Percentiles rank a stretch among this genome's conserved stretches.
phyloP scores from a whole-genome alignment of 2,113 vertebrate species.

The Chionomys nivalis region DNA sequence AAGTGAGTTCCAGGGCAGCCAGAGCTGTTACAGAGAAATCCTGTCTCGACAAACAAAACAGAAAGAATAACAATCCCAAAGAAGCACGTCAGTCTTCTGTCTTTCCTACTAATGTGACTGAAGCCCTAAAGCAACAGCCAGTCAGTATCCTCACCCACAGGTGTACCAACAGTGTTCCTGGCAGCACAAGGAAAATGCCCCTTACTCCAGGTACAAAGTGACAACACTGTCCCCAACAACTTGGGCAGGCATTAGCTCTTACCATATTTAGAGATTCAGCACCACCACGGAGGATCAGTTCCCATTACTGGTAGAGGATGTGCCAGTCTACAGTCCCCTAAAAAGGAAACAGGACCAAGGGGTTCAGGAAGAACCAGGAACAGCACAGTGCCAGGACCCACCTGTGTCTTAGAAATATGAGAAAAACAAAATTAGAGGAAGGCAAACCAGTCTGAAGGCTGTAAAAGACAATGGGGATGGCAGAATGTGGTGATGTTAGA shows the following conservation, averaged over 20 bases:
- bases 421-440: neutral
- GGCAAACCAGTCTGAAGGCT: neutral
- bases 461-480: neutral
- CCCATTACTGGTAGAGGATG: slow-evolving; percentile 1
- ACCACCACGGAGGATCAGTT: neutral
- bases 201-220: neutral
- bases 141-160: neutral
- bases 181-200: neutral
- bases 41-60: neutral
- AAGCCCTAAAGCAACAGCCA: neutral
- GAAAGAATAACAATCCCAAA: neutral
- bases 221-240: neutral
- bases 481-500: neutral
- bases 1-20: neutral
- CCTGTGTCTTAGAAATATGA: neutral
- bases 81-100: neutral
- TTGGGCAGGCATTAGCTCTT: slow-evolving; percentile 27
- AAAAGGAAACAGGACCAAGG: slow-evolving; percentile 57
- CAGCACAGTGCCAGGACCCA: neutral
- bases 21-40: neutral
- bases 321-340: slow-evolving; percentile 24
- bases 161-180: neutral
- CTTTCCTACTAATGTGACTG: neutral
- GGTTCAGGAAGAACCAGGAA: neutral
- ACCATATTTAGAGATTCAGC: slow-evolving; percentile 82